Evolutionary conservation across 2,888 invertebrate genomes (phyloP).

Genomic region (Callimorpha dominula): DNA sequence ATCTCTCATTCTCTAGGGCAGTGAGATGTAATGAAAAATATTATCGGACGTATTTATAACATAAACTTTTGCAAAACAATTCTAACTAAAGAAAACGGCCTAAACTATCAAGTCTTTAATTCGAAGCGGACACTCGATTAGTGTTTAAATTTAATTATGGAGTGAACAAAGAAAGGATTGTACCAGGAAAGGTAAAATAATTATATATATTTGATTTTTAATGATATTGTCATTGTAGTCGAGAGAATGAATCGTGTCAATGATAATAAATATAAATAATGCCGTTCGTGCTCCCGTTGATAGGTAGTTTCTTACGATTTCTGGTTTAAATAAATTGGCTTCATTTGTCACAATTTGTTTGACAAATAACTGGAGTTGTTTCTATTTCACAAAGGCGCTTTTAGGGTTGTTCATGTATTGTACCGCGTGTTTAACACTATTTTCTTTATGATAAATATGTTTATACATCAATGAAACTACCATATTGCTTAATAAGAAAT

Average conservation of each 20-base stretch:
- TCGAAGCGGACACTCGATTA: conserved; percentile 61
- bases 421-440: neutral
- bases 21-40: conserved; percentile 54
- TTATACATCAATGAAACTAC: neutral
- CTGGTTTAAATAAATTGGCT: conserved; percentile 32
- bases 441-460: neutral
- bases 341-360: conserved; percentile 35
- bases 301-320: conserved; percentile 34
- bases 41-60: conserved; percentile 37
- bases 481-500: too few relatives aligned
- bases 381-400: conserved; percentile 22
- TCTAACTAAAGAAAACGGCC: conserved; percentile 46
- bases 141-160: conserved; percentile 76
- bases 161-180: conserved; percentile 83
- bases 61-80: conserved; percentile 46
- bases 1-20: conserved; percentile 50
- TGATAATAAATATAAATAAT: conserved; percentile 46
- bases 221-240: conserved; percentile 22
- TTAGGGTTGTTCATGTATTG: conserved; percentile 6
- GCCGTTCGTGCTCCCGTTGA: conserved; percentile 16
- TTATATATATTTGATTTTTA: conserved; percentile 44
- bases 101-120: conserved; percentile 48
- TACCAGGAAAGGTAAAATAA: conserved; percentile 71
- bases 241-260: conserved; percentile 26
- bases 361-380: conserved; percentile 23